These are phyloP conservation scores for Anastrepha ludens DNA, from an alignment of 1,140 invertebrate genomes.

Conservation along the genomic window DNA sequence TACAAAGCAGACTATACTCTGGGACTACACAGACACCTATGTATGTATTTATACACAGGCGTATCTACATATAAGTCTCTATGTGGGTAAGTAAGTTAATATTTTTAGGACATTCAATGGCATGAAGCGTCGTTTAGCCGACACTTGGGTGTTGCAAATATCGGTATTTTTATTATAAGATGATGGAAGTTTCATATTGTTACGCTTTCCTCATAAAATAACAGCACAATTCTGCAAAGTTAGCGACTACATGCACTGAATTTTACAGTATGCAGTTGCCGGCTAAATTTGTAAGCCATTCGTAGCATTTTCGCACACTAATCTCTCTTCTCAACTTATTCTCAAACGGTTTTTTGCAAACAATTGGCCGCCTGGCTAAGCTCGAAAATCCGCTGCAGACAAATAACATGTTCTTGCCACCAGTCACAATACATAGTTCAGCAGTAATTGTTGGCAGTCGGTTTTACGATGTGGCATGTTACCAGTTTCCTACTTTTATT, in stretches of 20 bases:
- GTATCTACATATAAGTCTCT: neutral
- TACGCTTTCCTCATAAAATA: constrained; percentile 32
- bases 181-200: constrained; percentile 13
- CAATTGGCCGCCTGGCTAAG: neutral
- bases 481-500: constrained; percentile 39
- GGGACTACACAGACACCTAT: neutral
- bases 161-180: constrained; percentile 13
- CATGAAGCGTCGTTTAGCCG: neutral
- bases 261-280: neutral
- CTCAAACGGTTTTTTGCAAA: too few relatives aligned
- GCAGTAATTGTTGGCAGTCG: constrained; percentile 9
- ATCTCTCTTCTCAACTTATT: neutral
- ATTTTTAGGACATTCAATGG: constrained; percentile 13
- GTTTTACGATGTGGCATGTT: constrained; percentile 44
- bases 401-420: constrained; percentile 36
- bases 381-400: neutral
- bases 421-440: neutral
- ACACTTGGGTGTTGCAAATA: constrained; percentile 22
- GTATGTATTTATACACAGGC: neutral
- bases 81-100: too few relatives aligned
- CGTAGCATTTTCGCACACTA: constrained; percentile 8
- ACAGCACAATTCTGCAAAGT: constrained; percentile 13
- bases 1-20: neutral
- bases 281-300: neutral
- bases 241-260: neutral